Percentiles rank a stretch among this genome's conserved stretches.
These are phyloP conservation scores for Sinocyclocheilus anophthalmus DNA, from an alignment of 2,113 vertebrate genomes.

Conservation along the genomic window DNA sequence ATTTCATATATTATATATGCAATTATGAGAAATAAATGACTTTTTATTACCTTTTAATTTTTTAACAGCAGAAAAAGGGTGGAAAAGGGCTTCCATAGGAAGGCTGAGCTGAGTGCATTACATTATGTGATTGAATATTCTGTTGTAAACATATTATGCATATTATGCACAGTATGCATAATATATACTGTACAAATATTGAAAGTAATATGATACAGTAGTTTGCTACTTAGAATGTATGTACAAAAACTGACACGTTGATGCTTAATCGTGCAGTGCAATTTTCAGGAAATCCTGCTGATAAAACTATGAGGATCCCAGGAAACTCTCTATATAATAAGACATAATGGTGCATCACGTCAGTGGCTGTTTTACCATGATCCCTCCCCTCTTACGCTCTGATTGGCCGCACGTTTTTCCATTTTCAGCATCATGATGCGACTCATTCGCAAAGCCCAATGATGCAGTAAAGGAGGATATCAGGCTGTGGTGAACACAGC, in stretches of 20 bases:
- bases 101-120: not conserved
- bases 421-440: conserved; percentile 58
- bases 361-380: conserved; percentile 52
- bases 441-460: conserved; percentile 68
- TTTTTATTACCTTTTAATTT: not conserved
- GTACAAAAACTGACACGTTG: not conserved
- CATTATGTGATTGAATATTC: not conserved
- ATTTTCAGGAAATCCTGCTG: not conserved
- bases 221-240: not conserved
- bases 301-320: not conserved
- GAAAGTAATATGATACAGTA: not conserved
- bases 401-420: conserved; percentile 47
- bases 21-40: not conserved
- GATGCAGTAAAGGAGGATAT: conserved; percentile 78
- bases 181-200: not conserved
- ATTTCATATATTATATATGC: not conserved
- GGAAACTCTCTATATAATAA: not conserved
- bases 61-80: not conserved
- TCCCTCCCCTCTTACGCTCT: conserved; percentile 30
- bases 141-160: not conserved
- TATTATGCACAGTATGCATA: not conserved
- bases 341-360: conserved; percentile 31
- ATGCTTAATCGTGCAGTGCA: not conserved
- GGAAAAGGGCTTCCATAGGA: not conserved
- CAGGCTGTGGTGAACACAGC: conserved; percentile 71